Percentiles rank a stretch among this genome's conserved stretches.
These are phyloP conservation scores for Pogonocherus hispidulus DNA, from an alignment of 2,888 invertebrate species.

Conservation along the genomic window DNA sequence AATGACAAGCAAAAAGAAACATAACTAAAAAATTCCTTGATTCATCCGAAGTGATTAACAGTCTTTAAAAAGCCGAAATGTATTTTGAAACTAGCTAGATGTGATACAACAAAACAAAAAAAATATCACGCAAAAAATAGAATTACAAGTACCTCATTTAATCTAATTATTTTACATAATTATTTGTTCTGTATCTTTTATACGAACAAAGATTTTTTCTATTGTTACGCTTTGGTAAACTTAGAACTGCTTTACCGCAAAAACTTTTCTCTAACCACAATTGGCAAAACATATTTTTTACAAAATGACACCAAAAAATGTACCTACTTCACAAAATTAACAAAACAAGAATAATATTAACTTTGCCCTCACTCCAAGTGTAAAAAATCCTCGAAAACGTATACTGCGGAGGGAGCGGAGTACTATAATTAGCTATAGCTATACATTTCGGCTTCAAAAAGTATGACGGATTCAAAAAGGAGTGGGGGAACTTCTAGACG, in stretches of 20 bases:
- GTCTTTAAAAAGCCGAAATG: conserved; percentile 20
- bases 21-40: conserved; percentile 1
- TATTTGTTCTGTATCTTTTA: conserved; percentile 13
- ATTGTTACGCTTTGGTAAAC: conserved; percentile 19
- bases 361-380: no score
- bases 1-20: conserved; percentile 22
- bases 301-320: neutral
- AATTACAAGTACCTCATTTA: neutral
- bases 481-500: neutral
- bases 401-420: no score
- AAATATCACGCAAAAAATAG: neutral
- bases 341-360: neutral
- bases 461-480: conserved; percentile 3
- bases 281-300: neutral
- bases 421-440: neutral
- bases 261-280: conserved; percentile 4
- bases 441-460: neutral
- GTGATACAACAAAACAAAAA: neutral
- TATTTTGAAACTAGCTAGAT: neutral
- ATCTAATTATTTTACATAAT: conserved; percentile 22
- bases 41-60: neutral
- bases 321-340: neutral
- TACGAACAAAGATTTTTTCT: conserved; percentile 10
- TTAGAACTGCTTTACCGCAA: conserved; percentile 9
- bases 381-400: no score